Base-by-base conservation (phyloP, 30 jellyfish, hydroid and myxozoan species). In the Cassiopea xamachana region DNA sequence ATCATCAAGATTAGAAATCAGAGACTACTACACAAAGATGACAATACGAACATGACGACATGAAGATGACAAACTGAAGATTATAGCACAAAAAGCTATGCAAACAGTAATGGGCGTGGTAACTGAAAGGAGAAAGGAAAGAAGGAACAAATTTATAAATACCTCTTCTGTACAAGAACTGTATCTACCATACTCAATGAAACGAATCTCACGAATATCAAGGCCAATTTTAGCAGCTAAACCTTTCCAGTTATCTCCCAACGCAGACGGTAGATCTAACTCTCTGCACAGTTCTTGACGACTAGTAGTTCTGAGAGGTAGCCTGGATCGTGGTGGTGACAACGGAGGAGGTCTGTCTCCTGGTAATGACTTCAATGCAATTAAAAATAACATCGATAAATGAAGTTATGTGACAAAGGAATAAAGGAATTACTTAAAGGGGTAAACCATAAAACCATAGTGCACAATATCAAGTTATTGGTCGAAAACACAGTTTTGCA, bases 101-200 rank as follows among this genome's bases (percentile, higher is more conserved):
- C 39, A 27, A 27, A 27, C 39, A 27, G 39, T 27, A 27, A 27
- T 27, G 39, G 39, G 39, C 39, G 39, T 27, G 39, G 39, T 27
- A 27, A 27, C 39, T 27, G 39, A 27, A 10, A 55, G 64, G 12
- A 55, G 64, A 55, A 55, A 55, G 64, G 12, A 55, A 10, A 10
- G 10, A 55, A 55, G 7, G 12, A 55, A 55, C 10, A 55, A 3
- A 55, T 6, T 55, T 10, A 75, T 15, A 9, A 17, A 7, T 59
- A 84, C 92, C 84, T 84, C 84, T 77, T 87, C 94, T 17, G 94
- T 77, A 83, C 70, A 77, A 1, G 89, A 87, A 4, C 68, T 73
- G 55, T 75, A 47, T 78, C 27, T 87, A 17, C 84, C 64, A 48
- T 77, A 48, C 85, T 87, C 94, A 51, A 87, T 77, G 70, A 76